Evolutionary conservation across 2,888 invertebrate genomes (phyloP).

Genomic region (Cyclophora albipunctata): DNA sequence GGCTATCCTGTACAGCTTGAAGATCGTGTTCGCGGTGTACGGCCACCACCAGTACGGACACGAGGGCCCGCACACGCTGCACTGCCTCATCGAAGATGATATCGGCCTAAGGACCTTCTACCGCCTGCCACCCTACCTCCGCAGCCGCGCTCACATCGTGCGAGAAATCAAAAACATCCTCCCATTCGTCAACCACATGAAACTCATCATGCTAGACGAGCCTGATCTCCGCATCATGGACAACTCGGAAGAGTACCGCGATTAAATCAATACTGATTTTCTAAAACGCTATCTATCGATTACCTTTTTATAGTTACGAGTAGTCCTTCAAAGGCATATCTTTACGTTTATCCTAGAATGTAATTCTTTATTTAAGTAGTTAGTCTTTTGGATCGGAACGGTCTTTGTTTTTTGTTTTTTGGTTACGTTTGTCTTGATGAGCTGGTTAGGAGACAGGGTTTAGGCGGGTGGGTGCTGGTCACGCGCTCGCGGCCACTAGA

Average conservation of each 20-base stretch:
- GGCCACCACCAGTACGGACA: background rate
- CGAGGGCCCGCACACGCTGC: background rate
- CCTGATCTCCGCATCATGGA: constrained; percentile 2
- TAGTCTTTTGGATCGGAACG: too few relatives aligned
- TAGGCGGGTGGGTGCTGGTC: too few relatives aligned
- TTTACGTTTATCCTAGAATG: too few relatives aligned
- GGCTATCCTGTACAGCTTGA: background rate
- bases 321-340: too few relatives aligned
- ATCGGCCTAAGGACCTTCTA: background rate
- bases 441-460: too few relatives aligned
- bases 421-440: too few relatives aligned
- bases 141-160: background rate
- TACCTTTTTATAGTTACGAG: too few relatives aligned
- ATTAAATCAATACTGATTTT: background rate
- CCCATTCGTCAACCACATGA: background rate
- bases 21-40: constrained; percentile 1
- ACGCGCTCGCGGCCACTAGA: too few relatives aligned
- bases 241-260: background rate
- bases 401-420: too few relatives aligned
- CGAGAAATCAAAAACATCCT: background rate
- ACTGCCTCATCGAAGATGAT: constrained; percentile 9
- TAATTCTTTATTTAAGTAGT: too few relatives aligned
- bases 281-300: too few relatives aligned
- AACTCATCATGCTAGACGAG: background rate
- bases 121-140: background rate